Conservation (phyloP, 2,888 invertebrate genomes). For the Mimachlamys varia region DNA sequence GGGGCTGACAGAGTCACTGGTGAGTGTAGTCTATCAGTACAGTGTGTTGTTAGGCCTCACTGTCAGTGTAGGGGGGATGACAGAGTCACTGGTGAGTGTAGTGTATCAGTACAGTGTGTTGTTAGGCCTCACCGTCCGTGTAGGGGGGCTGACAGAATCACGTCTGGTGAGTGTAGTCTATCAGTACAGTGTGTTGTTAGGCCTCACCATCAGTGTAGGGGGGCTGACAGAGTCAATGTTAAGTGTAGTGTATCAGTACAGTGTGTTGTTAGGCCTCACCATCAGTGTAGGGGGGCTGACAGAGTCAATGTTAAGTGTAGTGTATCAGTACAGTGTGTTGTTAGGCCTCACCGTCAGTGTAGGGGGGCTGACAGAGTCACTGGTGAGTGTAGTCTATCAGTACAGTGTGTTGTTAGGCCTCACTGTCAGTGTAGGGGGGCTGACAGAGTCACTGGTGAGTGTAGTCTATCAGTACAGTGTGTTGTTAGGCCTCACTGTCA, state of each 20-base stretch:
- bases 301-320: slow-evolving; percentile 90
- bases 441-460: slow-evolving; percentile 89
- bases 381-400: slow-evolving; percentile 88
- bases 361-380: slow-evolving; percentile 92
- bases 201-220: slow-evolving; percentile 93
- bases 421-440: slow-evolving; percentile 93
- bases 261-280: slow-evolving; percentile 90
- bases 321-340: slow-evolving; percentile 89
- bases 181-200: slow-evolving; percentile 89
- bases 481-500: slow-evolving; percentile 91
- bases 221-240: slow-evolving; percentile 96
- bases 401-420: slow-evolving; percentile 91
- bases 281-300: slow-evolving; percentile 95
- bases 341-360: slow-evolving; percentile 93
- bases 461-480: slow-evolving; percentile 89
- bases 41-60: slow-evolving; percentile 91
- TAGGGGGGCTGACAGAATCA: slow-evolving; percentile 95
- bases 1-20: slow-evolving; percentile 90
- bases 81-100: slow-evolving; percentile 88
- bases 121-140: slow-evolving; percentile 92
- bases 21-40: slow-evolving; percentile 88
- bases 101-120: slow-evolving; percentile 90
- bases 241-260: slow-evolving; percentile 86
- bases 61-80: slow-evolving; percentile 92
- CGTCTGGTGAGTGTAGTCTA: slow-evolving; percentile 89